phyloP scores from a whole-genome alignment of 2,797 vertebrate species.

The Falco columbarius region DNA sequence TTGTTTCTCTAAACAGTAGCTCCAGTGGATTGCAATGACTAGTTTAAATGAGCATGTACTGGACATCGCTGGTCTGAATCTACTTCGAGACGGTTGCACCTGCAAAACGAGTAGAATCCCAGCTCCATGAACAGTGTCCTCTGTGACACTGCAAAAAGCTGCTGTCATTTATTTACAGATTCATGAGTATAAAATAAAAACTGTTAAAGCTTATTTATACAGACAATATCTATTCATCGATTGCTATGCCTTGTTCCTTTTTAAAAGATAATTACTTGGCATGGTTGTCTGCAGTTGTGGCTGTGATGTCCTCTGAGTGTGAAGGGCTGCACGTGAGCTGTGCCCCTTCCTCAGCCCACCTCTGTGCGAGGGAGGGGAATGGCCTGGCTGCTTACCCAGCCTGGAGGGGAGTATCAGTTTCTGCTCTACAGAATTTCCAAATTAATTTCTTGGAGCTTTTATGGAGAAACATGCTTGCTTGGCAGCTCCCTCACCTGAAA shows the following conservation, averaged over 20 bases:
- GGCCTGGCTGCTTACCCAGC: neutral
- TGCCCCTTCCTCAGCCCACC: too few species aligned
- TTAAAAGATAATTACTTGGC: neutral
- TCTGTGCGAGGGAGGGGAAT: neutral
- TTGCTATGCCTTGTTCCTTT: neutral
- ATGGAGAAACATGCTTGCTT: neutral
- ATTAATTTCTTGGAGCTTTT: neutral
- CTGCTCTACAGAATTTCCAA: neutral
- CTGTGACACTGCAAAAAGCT: neutral
- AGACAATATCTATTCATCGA: neutral
- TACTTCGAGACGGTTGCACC: neutral
- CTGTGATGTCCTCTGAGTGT: neutral
- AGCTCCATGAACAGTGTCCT: accelerated
- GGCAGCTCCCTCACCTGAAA: neutral
- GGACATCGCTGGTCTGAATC: neutral
- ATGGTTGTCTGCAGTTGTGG: neutral
- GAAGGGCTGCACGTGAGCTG: neutral
- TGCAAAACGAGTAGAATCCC: accelerated
- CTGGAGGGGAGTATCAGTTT: neutral
- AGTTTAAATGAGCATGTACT: neutral
- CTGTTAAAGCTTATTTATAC: neutral
- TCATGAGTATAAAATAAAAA: neutral
- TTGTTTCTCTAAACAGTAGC: neutral
- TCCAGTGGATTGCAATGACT: neutral
- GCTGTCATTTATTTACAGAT: neutral